Conservation (phyloP, 2,113 vertebrate genomes). For the Callipepla californica region DNA sequence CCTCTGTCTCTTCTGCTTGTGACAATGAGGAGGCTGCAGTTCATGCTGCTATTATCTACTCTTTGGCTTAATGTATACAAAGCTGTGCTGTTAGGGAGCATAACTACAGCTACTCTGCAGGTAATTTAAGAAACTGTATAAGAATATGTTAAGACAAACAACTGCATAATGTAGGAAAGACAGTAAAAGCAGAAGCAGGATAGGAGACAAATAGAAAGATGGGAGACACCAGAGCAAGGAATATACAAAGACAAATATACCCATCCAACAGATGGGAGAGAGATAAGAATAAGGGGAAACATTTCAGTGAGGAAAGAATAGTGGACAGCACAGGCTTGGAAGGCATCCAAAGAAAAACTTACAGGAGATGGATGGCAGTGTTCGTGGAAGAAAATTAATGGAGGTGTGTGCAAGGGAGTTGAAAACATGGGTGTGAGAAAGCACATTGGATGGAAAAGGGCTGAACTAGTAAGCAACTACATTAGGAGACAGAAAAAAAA, state of each 20-base stretch:
- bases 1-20: neutral
- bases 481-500: neutral
- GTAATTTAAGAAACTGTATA: neutral
- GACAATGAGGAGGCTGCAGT: neutral
- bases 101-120: neutral
- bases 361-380: neutral
- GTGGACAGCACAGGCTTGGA: neutral
- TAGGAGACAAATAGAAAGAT: neutral
- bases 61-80: neutral
- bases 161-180: neutral
- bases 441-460: neutral
- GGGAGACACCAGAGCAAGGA: neutral
- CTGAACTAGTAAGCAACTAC: neutral
- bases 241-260: neutral
- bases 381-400: neutral
- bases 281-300: neutral
- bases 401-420: neutral
- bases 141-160: neutral
- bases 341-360: neutral
- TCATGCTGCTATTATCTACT: neutral
- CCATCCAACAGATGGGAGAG: neutral
- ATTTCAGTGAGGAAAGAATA: neutral
- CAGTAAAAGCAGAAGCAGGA: neutral
- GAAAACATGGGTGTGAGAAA: neutral
- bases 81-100: neutral